Evolutionary conservation across 1,140 invertebrate genomes (phyloP).

Genomic region (Idris sp.): DNA sequence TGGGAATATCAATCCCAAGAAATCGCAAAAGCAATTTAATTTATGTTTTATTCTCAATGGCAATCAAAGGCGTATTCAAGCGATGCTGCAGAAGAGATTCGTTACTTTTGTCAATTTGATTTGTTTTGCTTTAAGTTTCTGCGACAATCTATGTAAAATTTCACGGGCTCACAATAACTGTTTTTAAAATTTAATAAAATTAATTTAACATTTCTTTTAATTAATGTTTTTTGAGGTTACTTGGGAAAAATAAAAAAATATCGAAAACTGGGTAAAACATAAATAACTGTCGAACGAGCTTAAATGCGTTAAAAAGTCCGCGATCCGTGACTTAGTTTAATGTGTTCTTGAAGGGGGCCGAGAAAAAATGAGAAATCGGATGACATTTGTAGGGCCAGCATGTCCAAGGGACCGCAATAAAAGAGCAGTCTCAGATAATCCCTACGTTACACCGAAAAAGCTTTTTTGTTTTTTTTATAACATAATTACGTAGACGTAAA

Average conservation of each 20-base stretch:
- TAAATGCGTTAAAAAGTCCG: conserved; percentile 74
- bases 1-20: conserved; percentile 71
- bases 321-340: conserved; percentile 72
- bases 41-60: conserved; percentile 72
- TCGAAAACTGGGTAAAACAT: too few relatives aligned
- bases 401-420: conserved; percentile 49
- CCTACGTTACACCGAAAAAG: conserved; percentile 10
- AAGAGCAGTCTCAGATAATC: conserved; percentile 39
- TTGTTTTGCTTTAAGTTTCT: conserved; percentile 63
- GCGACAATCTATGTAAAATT: too few relatives aligned
- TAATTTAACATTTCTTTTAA: too few relatives aligned
- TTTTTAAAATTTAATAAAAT: too few relatives aligned
- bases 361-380: conserved; percentile 69
- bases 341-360: conserved; percentile 66
- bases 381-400: conserved; percentile 41
- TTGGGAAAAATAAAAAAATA: too few relatives aligned
- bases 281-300: conserved; percentile 72
- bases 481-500: conserved; percentile 4
- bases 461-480: conserved; percentile 15
- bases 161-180: too few relatives aligned
- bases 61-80: conserved; percentile 74
- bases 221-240: too few relatives aligned
- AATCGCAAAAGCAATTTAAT: conserved; percentile 68
- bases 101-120: conserved; percentile 57
- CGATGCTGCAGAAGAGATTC: conserved; percentile 45